These are phyloP conservation scores for Lithophane semibrunnea DNA, from an alignment of 2,888 invertebrate genomes.

Conservation along the genomic window DNA sequence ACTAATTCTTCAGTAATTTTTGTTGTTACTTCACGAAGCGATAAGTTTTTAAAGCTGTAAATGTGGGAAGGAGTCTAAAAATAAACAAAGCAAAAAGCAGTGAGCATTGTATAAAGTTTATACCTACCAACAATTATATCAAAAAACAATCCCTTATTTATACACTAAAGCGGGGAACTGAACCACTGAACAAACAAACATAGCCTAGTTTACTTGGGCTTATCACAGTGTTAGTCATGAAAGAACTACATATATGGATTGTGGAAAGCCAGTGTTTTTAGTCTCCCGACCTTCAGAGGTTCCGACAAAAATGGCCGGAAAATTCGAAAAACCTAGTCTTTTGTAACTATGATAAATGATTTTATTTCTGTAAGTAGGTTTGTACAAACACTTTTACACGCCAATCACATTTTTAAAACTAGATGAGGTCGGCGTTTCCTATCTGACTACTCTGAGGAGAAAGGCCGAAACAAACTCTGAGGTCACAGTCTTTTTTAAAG, in stretches of 20 bases:
- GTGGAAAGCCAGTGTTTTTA: not conserved
- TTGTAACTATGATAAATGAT: not conserved
- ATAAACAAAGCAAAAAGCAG: not conserved
- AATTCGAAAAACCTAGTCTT: not conserved
- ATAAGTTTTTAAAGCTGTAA: not conserved
- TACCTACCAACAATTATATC: not conserved
- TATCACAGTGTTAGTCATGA: constrained; percentile 37
- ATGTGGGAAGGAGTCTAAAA: not conserved
- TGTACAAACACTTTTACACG: too few species aligned
- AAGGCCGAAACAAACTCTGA: too few species aligned
- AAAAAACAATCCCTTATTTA: constrained; percentile 15
- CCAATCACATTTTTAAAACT: too few species aligned
- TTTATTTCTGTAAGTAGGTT: too few species aligned
- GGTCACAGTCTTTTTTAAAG: too few species aligned
- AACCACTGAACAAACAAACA: constrained; percentile 22
- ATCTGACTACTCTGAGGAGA: too few species aligned
- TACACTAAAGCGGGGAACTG: not conserved
- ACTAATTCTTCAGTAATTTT: not conserved
- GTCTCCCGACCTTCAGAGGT: not conserved
- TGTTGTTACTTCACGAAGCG: not conserved
- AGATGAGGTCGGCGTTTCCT: too few species aligned
- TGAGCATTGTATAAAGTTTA: not conserved
- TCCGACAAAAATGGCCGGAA: not conserved
- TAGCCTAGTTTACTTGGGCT: constrained; percentile 21
- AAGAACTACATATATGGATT: constrained; percentile 11